Evolutionary conservation across 1,140 invertebrate species (phyloP), one percentile per base, ranked within the genome.

Genomic region (Daktulosphaira vitifoliae): DNA sequence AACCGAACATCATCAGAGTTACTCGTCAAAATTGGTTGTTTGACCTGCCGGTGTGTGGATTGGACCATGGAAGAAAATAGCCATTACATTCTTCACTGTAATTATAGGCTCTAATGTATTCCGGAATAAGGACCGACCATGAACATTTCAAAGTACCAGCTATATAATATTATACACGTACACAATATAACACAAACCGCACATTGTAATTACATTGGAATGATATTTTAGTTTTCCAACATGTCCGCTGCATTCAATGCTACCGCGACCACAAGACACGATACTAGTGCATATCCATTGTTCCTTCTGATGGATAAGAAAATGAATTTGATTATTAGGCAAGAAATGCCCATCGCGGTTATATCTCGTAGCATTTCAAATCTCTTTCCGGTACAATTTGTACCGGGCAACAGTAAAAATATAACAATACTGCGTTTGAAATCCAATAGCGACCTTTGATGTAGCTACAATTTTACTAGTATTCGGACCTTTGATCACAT

Each of bases 201-300:
- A 62, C 56, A 46, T 39, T 39, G 42, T 62, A 62, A 62, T 62
- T 62, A 62, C 56, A 33, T 20, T 18, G 56, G 56, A 62, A 62
- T 62, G 56, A 62, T 62, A 62, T 62, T 62, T 62, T 62, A 48
- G 56, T 62, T 62, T 62, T 62, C 56, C 54, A 22, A 59, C 54
- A 38, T 44, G 23, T 38, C 38, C 53, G 53, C 53, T 33, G 22
- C 20, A 22, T 23, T 23, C 9, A 9, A 16, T 44, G 39, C 29
- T 11, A 11, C 29, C 29, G 29, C 29, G 29, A 33, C 29, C 29
- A 33, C 29, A 33, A 33, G 29, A 33, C 29, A 33, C 29, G 29
- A 5, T 11, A 11, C 5, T 11, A 6, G 11, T 33, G 11, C 29
- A 46, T 20, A 33, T 23, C 54, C 42, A 46, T 62, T 48, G 56